Conservation (phyloP, 2,888 invertebrate species). For the Scaptomyza polygonia region DNA sequence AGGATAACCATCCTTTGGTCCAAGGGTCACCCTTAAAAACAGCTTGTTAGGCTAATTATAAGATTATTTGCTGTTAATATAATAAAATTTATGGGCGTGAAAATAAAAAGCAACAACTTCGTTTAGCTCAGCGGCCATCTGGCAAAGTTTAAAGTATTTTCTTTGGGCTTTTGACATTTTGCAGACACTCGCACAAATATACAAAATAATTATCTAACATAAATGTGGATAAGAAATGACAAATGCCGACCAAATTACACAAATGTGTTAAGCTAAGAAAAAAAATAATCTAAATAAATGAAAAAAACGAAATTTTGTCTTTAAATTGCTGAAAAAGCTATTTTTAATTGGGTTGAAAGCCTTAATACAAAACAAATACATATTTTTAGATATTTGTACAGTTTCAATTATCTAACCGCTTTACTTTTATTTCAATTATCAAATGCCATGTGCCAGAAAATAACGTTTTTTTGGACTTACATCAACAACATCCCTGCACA, state of each 20-base stretch:
- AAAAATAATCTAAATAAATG: background rate
- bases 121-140: constrained; percentile 53
- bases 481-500: constrained; percentile 17
- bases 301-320: background rate
- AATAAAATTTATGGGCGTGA: constrained; percentile 65
- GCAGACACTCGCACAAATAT: constrained; percentile 56
- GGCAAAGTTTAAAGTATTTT: constrained; percentile 46
- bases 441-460: constrained; percentile 55
- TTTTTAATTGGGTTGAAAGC: too few relatives aligned
- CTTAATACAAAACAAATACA: background rate
- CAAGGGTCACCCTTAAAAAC: constrained; percentile 25
- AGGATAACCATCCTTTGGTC: background rate
- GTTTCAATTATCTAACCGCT: background rate
- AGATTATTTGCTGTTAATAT: constrained; percentile 60
- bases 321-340: background rate
- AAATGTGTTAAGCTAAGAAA: background rate
- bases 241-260: constrained; percentile 21
- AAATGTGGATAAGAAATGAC: constrained; percentile 62
- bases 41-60: constrained; percentile 70
- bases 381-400: background rate
- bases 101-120: constrained; percentile 23
- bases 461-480: constrained; percentile 56
- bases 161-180: constrained; percentile 50
- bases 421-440: constrained; percentile 27
- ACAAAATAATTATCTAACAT: constrained; percentile 45